A percentile compares a stretch with the other conserved stretches of the same genome.
Conservation (phyloP, 1,140 invertebrate genomes). For the Drosophila gunungcola region DNA sequence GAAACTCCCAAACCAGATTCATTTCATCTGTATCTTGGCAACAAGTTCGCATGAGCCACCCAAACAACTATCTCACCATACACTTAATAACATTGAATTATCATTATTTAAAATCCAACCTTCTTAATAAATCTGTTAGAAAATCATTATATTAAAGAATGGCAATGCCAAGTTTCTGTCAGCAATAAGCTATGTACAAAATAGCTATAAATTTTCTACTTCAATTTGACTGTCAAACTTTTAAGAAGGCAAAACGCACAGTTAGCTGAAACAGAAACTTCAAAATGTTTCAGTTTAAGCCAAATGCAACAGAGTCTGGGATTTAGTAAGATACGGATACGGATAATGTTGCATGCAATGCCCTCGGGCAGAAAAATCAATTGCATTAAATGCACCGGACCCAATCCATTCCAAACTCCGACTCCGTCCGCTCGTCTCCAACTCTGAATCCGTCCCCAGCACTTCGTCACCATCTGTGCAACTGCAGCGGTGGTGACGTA, state of each 20-base stretch:
- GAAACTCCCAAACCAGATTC: slow-evolving; percentile 2
- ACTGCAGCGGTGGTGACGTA: slow-evolving; percentile 42
- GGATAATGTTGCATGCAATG: slow-evolving; percentile 50
- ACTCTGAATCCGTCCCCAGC: slow-evolving; percentile 7
- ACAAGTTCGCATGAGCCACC: slow-evolving; percentile 5
- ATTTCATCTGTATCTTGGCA: slow-evolving; percentile 16
- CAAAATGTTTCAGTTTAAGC: neutral
- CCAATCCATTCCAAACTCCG: slow-evolving; percentile 35
- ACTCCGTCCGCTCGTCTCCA: slow-evolving; percentile 12
- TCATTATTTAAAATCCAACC: no score
- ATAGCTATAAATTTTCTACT: no score
- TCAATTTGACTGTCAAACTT: neutral
- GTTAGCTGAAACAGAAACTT: neutral
- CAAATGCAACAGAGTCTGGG: neutral
- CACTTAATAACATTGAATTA: no score
- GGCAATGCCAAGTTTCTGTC: no score
- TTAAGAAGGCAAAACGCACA: neutral
- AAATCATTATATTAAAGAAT: no score
- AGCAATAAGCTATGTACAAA: no score
- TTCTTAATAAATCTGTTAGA: neutral
- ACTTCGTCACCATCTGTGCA: slow-evolving; percentile 14
- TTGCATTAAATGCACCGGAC: slow-evolving; percentile 71
- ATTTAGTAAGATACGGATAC: slow-evolving; percentile 9
- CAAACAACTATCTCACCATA: neutral
- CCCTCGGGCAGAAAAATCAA: slow-evolving; percentile 79